Evolutionary conservation across 2,888 invertebrate species (phyloP).

Genomic region (Glaucopsyche alexis): DNA sequence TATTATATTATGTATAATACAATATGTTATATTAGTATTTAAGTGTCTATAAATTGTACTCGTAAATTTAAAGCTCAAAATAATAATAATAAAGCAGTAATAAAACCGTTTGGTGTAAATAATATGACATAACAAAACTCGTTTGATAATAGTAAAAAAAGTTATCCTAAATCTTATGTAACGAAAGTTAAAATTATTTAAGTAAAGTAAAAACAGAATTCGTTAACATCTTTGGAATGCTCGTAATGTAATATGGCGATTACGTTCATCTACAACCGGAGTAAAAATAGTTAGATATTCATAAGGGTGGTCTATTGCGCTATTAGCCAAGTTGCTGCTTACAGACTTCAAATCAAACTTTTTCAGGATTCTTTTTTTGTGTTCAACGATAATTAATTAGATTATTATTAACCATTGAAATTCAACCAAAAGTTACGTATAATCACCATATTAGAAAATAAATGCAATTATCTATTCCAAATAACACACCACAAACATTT

Average conservation of each 20-base stretch:
- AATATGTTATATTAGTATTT: constrained; percentile 49
- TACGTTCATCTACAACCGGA: neutral
- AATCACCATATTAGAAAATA: constrained; percentile 25
- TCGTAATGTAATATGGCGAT: constrained; percentile 42
- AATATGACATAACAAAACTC: constrained; percentile 34
- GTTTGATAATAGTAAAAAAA: constrained; percentile 19
- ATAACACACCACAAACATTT: neutral
- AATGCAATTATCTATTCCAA: constrained; percentile 11
- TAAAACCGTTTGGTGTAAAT: constrained; percentile 43
- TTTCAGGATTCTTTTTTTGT: too few relatives aligned
- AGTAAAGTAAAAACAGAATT: neutral
- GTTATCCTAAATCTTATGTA: neutral
- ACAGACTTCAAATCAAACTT: too few relatives aligned
- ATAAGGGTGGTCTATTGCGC: too few relatives aligned
- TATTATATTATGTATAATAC: constrained; percentile 63
- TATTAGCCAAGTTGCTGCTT: too few relatives aligned
- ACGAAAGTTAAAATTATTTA: neutral
- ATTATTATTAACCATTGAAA: neutral
- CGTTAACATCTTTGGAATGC: constrained; percentile 71
- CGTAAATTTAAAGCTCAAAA: constrained; percentile 73
- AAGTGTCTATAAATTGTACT: constrained; percentile 67
- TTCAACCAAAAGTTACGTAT: neutral
- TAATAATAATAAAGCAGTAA: constrained; percentile 50
- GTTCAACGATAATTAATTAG: too few relatives aligned
- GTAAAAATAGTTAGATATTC: too few relatives aligned